A percentile compares a stretch with the other conserved stretches of the same genome.
These are phyloP conservation scores for Oryzias melastigma DNA, from an alignment of 2,113 vertebrate genomes.

Conservation along the genomic window DNA sequence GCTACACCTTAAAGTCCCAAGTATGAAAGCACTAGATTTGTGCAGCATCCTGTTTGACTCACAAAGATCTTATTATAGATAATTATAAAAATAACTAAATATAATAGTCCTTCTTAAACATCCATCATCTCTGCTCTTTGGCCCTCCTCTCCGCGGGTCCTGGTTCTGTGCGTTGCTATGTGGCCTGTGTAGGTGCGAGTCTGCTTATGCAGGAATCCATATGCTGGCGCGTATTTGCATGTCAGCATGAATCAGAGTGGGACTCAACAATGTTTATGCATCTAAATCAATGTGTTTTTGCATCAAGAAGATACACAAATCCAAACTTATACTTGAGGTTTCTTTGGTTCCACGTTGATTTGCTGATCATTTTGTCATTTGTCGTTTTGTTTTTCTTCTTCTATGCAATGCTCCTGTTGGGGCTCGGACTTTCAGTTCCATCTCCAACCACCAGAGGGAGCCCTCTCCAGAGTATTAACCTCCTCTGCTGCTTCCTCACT, in stretches of 20 bases:
- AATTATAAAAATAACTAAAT: neutral
- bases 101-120: conserved; percentile 19
- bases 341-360: conserved; percentile 34
- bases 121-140: conserved; percentile 25
- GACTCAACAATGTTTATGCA: conserved; percentile 19
- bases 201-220: conserved; percentile 35
- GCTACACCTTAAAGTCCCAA: conserved; percentile 40
- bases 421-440: too few relatives aligned
- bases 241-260: conserved; percentile 13
- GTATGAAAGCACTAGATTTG: conserved; percentile 39
- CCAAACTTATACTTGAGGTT: conserved; percentile 38
- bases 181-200: conserved; percentile 56
- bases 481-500: too few relatives aligned
- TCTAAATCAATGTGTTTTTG: conserved; percentile 36
- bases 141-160: conserved; percentile 34
- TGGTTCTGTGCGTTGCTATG: conserved; percentile 65
- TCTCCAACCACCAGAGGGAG: too few relatives aligned
- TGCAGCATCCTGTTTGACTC: conserved; percentile 53
- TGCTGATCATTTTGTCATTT: too few relatives aligned
- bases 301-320: conserved; percentile 18
- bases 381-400: too few relatives aligned
- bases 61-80: conserved; percentile 66
- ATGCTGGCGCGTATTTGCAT: neutral
- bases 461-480: too few relatives aligned
- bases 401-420: neutral